Conservation (phyloP, 2,113 vertebrate genomes). For the Chloropsis cyanopogon region DNA sequence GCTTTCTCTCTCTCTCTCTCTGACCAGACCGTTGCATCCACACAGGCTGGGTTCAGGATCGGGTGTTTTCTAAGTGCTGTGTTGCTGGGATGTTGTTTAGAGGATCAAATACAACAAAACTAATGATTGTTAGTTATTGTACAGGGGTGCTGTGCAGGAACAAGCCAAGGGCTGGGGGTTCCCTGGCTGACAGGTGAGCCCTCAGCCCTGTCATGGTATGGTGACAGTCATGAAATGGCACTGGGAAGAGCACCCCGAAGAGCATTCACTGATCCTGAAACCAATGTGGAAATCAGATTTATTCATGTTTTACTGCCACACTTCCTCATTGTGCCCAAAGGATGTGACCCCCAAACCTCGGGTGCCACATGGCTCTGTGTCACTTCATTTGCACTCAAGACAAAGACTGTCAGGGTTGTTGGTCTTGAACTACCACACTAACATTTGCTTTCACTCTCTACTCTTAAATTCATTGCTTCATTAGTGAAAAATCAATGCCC, state of each 20-base stretch:
- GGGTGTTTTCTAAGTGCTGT: neutral
- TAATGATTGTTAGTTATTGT: accelerated
- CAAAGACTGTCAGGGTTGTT: neutral
- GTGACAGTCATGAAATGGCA: neutral
- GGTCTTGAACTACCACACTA: neutral
- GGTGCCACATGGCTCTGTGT: neutral
- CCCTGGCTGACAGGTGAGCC: neutral
- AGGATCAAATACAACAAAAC: neutral
- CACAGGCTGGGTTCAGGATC: neutral
- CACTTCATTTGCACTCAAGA: neutral
- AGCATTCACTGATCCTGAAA: neutral
- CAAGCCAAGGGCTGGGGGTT: neutral
- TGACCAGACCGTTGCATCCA: too few relatives aligned
- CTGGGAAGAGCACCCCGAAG: neutral
- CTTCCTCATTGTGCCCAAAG: neutral
- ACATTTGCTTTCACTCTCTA: neutral
- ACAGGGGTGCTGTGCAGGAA: neutral
- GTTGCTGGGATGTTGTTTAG: neutral
- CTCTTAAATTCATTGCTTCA: neutral
- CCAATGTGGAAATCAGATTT: neutral
- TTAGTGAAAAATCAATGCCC: neutral
- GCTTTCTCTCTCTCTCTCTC: too few relatives aligned
- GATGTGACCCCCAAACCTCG: neutral
- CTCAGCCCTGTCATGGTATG: neutral
- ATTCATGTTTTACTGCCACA: neutral